phyloP scores from a whole-genome alignment of 2,797 vertebrate species.

The Chromobotia macracanthus region DNA sequence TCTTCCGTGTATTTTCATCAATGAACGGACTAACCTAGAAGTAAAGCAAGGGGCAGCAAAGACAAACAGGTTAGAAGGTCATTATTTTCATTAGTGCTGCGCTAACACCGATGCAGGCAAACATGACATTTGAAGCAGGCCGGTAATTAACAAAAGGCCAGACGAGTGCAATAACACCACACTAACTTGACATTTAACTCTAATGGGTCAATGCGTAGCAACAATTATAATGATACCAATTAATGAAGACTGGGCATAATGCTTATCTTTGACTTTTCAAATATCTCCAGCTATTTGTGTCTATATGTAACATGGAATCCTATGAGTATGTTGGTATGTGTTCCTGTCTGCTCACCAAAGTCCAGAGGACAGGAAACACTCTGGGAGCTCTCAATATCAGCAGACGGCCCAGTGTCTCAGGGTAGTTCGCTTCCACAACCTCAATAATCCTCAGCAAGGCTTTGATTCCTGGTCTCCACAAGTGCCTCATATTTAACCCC shows the following conservation, averaged over 20 bases:
- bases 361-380: conserved; percentile 95
- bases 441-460: conserved; percentile 90
- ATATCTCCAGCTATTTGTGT: background rate
- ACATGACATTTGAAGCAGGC: conserved; percentile 43
- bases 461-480: conserved; percentile 92
- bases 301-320: background rate
- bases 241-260: background rate
- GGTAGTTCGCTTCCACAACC: conserved; percentile 93
- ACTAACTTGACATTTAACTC: conserved; percentile 36
- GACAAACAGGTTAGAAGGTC: background rate
- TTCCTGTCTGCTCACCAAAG: conserved; percentile 80
- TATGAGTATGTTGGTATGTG: too few relatives aligned
- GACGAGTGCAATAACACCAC: conserved; percentile 3
- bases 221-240: conserved; percentile 28
- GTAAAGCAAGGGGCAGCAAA: conserved; percentile 35
- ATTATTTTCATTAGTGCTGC: conserved; percentile 19
- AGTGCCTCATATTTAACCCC: conserved; percentile 92
- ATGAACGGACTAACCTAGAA: conserved; percentile 92
- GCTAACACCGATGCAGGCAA: conserved; percentile 20
- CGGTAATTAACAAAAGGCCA: conserved; percentile 15
- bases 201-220: conserved; percentile 8
- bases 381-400: conserved; percentile 89
- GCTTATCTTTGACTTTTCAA: background rate
- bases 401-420: conserved; percentile 89
- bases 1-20: conserved; percentile 94